phyloP scores from a whole-genome alignment of 1,140 invertebrate species.

The Eriocheir sinensis region DNA sequence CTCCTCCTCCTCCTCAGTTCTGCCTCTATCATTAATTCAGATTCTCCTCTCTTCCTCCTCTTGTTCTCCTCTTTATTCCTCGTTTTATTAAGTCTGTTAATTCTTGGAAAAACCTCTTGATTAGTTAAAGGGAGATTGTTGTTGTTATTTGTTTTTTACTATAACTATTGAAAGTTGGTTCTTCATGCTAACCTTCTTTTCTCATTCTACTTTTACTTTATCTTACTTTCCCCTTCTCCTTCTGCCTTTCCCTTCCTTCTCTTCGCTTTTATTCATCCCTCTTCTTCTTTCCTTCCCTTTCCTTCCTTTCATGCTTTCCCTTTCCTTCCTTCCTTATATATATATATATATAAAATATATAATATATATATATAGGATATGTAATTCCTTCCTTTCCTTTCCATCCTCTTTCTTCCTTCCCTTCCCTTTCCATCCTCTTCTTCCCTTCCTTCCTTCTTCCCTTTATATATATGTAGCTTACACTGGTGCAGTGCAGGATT shows the following conservation, averaged over 20 bases:
- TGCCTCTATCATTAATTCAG: background rate
- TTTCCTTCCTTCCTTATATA: background rate
- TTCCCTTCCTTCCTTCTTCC: background rate
- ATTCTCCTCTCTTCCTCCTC: background rate
- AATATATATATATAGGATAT: too few species aligned
- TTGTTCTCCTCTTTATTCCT: background rate
- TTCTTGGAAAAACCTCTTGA: background rate
- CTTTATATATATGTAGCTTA: too few species aligned
- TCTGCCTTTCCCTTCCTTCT: background rate
- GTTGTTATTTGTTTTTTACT: background rate
- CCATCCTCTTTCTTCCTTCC: background rate
- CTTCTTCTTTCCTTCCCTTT: too few species aligned
- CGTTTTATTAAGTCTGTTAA: background rate
- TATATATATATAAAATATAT: too few species aligned
- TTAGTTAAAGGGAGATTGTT: background rate
- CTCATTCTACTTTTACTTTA: background rate
- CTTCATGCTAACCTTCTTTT: background rate
- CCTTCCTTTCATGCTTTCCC: background rate
- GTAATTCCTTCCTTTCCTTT: background rate
- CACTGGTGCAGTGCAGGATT: too few species aligned
- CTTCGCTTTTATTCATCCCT: too few species aligned
- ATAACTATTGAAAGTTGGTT: too few species aligned
- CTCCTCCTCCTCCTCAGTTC: conserved; percentile 10
- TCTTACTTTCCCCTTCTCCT: background rate
- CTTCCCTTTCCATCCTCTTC: background rate